Evolutionary conservation across 2,797 vertebrate species (phyloP), one percentile per base, ranked within the genome.

Genomic region (Hydrocynus forskahlii): DNA sequence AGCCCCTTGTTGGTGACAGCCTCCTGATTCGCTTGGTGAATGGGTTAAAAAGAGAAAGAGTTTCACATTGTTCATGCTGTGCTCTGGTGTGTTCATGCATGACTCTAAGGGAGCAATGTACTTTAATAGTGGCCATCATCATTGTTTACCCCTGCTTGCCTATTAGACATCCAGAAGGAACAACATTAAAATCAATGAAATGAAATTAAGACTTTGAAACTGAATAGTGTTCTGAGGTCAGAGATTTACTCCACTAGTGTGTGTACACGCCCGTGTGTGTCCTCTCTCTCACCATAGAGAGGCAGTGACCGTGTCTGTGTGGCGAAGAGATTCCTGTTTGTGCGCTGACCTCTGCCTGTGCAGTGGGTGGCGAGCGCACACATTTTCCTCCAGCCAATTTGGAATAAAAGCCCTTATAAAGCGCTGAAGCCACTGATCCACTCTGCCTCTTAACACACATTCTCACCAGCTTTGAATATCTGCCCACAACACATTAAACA

Each of bases 341-440:
- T 57, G 21, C 60, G 40, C 13, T 80, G 78, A 80, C 78, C 78
- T 80, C 45, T 38, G n/a, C 9, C 69, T 80, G 59, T 21, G 1
- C 50, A 74, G 48, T 73, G 57, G 70, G 8, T 55, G 60, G 60
- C 21, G 21, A 19, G 9, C n/a, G 17, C 10, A 16, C 23, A 35
- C 50, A 35, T 55, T 17, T 35, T 2, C 7, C 25, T 54, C 25
- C 50, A 50, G 23, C 43, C 16, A 23, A 14, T 29, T 60, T 62
- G 43, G 66, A 78, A 78, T 57, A 35, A 78, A 71, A 60, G 12
- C 52, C 57, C 21, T 78, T 63, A 2, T 6, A 69, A 78, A 78
- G 8, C 67, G 50, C 23, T 17, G 25, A 71, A 71, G 17, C 25
- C 62, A 64, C 62, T 14, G 6, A 21, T 59, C 52, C 54, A 16